These are phyloP conservation scores for Nomada flava DNA, from an alignment of 2,888 invertebrate species.

Conservation along the genomic window DNA sequence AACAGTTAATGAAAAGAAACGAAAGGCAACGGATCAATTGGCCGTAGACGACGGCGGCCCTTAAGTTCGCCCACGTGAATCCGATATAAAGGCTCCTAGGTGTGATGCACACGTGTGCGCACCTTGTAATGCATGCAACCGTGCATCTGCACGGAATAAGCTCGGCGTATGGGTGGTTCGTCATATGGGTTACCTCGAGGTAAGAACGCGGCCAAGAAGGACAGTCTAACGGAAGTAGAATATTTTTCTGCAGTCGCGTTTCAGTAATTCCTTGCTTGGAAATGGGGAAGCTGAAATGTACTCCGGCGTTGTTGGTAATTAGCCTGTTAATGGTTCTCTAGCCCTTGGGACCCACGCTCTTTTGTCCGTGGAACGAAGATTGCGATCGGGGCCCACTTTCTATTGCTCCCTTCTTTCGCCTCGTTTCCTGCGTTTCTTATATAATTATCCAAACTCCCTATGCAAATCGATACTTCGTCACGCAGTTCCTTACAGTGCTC, in stretches of 20 bases:
- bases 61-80: constrained; percentile 47
- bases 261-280: constrained; percentile 61
- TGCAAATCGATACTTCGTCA: constrained; percentile 14
- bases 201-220: constrained; percentile 60
- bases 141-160: neutral
- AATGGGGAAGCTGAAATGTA: constrained; percentile 30
- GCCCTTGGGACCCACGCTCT: constrained; percentile 44
- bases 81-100: constrained; percentile 42
- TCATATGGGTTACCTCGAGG: constrained; percentile 61
- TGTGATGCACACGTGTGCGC: constrained; percentile 7
- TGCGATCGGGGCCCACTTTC: constrained; percentile 48
- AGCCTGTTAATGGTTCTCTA: constrained; percentile 35
- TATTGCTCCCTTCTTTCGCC: constrained; percentile 20
- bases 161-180: constrained; percentile 51
- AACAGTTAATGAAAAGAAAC: constrained; percentile 41
- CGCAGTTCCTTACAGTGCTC: neutral
- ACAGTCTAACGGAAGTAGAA: constrained; percentile 55
- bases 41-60: constrained; percentile 43
- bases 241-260: constrained; percentile 55
- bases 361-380: constrained; percentile 48
- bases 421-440: constrained; percentile 28
- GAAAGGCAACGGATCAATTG: constrained; percentile 61
- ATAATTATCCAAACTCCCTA: constrained; percentile 15
- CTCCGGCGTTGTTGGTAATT: constrained; percentile 32
- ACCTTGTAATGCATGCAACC: constrained; percentile 36